Percentiles rank a stretch among this genome's conserved stretches.
These are phyloP conservation scores for Eurystomus gularis DNA, from an alignment of 2,113 vertebrate species.

Conservation along the genomic window DNA sequence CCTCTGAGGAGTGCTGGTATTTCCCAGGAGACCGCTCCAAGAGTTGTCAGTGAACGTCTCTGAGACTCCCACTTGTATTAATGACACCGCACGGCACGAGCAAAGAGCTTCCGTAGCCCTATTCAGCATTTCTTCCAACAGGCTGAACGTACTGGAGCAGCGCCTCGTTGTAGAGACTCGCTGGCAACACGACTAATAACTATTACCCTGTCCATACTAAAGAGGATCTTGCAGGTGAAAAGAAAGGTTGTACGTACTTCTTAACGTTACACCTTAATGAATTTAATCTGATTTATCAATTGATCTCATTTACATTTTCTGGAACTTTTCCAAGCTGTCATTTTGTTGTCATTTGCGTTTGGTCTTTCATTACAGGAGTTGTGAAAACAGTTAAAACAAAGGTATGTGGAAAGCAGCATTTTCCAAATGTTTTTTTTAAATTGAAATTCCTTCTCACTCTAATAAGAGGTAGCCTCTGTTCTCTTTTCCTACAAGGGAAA, in stretches of 20 bases:
- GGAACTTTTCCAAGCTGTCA: background rate
- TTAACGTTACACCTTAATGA: background rate
- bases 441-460: background rate
- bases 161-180: background rate
- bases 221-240: background rate
- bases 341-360: background rate
- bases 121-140: background rate
- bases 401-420: background rate
- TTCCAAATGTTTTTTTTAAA: background rate
- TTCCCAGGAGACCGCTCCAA: background rate
- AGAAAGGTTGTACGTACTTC: background rate
- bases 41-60: background rate
- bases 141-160: background rate
- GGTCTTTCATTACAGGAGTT: background rate
- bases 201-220: background rate
- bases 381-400: background rate
- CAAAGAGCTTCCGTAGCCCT: background rate
- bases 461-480: background rate
- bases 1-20: background rate
- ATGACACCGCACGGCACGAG: background rate
- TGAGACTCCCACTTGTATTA: background rate
- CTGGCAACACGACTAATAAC: background rate
- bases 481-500: background rate
- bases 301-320: background rate
- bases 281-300: background rate